Percentiles rank a stretch among this genome's conserved stretches.
Conservation (phyloP, 1,140 invertebrate genomes). For the Bombus superbus region DNA sequence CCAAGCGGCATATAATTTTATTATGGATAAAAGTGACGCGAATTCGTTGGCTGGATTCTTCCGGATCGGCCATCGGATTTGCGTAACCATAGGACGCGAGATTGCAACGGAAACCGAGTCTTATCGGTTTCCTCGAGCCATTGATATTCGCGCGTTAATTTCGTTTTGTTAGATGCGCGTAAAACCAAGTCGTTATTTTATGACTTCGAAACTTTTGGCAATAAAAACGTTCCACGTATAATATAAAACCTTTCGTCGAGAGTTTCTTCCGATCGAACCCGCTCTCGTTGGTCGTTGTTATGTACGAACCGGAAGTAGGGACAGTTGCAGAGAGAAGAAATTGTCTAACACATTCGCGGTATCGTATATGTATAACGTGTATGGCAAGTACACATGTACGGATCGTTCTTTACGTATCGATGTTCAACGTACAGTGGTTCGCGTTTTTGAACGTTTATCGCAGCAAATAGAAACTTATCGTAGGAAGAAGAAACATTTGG, state of each 20-base stretch:
- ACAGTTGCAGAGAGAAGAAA: neutral
- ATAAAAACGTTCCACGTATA: neutral
- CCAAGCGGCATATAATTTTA: conserved; percentile 52
- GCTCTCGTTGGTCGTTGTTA: neutral
- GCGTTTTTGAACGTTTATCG: neutral
- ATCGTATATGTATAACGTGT: neutral
- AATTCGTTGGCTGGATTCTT: conserved; percentile 22
- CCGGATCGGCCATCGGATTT: conserved; percentile 20
- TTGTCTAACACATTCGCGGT: too few species aligned
- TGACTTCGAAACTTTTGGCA: neutral
- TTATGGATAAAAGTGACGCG: conserved; percentile 38
- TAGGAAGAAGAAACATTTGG: too few species aligned
- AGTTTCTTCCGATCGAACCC: neutral
- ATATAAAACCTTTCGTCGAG: neutral
- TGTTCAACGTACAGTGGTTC: neutral
- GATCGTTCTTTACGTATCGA: neutral
- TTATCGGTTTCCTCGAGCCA: conserved; percentile 57
- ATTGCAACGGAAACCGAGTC: conserved; percentile 32
- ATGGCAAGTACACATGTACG: neutral
- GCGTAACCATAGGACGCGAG: neutral
- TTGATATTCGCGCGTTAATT: conserved; percentile 32
- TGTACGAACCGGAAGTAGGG: neutral
- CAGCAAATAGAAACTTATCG: too few species aligned
- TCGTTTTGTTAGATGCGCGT: too few species aligned
- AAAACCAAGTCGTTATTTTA: neutral